These are phyloP conservation scores for Campoplex nolae DNA, from an alignment of 2,888 invertebrate species.

Conservation along the genomic window DNA sequence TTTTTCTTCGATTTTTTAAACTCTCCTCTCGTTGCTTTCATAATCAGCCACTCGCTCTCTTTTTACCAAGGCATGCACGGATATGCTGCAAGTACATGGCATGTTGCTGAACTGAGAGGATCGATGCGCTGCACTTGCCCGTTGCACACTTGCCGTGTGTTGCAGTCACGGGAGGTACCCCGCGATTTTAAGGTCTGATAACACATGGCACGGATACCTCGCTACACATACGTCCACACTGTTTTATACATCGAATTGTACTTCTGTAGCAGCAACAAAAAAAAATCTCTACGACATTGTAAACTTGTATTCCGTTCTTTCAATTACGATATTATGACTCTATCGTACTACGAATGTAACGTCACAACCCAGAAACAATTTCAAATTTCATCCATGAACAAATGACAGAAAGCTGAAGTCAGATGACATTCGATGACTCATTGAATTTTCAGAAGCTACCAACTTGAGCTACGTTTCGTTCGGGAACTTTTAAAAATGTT, in stretches of 20 bases:
- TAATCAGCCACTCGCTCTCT: constrained; percentile 48
- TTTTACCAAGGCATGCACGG: constrained; percentile 62
- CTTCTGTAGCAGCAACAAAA: constrained; percentile 20
- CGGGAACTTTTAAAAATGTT: no score
- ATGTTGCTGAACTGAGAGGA: constrained; percentile 50
- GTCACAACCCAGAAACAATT: background rate
- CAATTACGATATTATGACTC: constrained; percentile 10
- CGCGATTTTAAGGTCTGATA: constrained; percentile 55
- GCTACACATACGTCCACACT: constrained; percentile 39
- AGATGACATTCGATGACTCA: no score
- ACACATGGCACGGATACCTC: constrained; percentile 58
- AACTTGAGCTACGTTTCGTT: no score
- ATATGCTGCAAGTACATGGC: constrained; percentile 63
- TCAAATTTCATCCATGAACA: background rate
- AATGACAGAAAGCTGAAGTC: background rate
- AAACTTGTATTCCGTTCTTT: constrained; percentile 29
- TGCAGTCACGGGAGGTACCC: constrained; percentile 37
- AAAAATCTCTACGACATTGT: constrained; percentile 36
- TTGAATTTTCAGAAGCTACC: no score
- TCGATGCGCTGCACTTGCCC: constrained; percentile 65
- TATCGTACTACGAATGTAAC: background rate
- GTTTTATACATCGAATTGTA: constrained; percentile 6
- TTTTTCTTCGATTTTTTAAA: constrained; percentile 53
- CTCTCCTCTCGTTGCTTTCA: constrained; percentile 32
- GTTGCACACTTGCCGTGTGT: constrained; percentile 46